Evolutionary conservation across 2,888 invertebrate species (phyloP).

Genomic region (Heliothis peltigera): DNA sequence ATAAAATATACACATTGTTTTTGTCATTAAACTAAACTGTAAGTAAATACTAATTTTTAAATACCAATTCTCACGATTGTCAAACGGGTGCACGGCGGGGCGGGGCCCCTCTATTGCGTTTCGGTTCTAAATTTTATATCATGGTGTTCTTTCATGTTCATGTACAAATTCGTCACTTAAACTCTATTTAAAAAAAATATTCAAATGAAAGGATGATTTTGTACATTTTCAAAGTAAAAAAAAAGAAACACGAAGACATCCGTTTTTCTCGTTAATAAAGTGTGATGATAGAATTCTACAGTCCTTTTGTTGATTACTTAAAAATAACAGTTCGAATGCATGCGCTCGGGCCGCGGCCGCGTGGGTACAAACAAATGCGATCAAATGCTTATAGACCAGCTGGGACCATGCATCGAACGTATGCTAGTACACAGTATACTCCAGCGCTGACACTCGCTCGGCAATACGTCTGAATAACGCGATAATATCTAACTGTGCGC

Average conservation of each 20-base stretch:
- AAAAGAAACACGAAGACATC: constrained; percentile 78
- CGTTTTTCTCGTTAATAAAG: constrained; percentile 81
- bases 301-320: constrained; percentile 85
- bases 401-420: constrained; percentile 61
- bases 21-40: constrained; percentile 90
- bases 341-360: constrained; percentile 53
- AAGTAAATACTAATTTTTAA: constrained; percentile 90
- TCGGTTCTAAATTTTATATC: constrained; percentile 68
- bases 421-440: constrained; percentile 63
- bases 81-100: constrained; percentile 75
- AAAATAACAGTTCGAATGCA: constrained; percentile 82
- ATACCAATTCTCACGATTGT: constrained; percentile 87
- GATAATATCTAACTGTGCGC: constrained; percentile 44
- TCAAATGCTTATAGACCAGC: constrained; percentile 75
- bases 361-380: constrained; percentile 74
- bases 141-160: constrained; percentile 82
- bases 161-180: constrained; percentile 88
- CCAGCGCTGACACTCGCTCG: constrained; percentile 63
- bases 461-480: constrained; percentile 64
- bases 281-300: constrained; percentile 89
- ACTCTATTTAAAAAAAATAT: constrained; percentile 86
- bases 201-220: constrained; percentile 89
- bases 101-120: constrained; percentile 74
- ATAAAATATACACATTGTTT: constrained; percentile 90
- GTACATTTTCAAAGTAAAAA: constrained; percentile 87